Evolutionary conservation across 2,888 invertebrate species (phyloP), one percentile per base, ranked within the genome.

Genomic region (Heliconius hortense): DNA sequence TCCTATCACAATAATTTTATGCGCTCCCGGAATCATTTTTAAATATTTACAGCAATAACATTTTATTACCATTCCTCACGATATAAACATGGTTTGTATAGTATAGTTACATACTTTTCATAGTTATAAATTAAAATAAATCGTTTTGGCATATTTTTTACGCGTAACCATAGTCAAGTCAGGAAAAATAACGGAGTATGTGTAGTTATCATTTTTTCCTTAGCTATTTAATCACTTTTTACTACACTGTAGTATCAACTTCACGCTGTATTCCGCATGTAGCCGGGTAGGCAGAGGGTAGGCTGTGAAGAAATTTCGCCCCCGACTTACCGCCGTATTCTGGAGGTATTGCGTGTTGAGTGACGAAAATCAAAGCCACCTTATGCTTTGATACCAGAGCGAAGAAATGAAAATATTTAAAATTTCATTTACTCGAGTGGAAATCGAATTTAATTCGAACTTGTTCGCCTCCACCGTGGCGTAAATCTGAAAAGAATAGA

Each of bases 111-210:
- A 56, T 76, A 69, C 24, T 63, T 66, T 31, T 63, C 48, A 48
- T 72, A 48, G n/a, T 39, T 67, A 66, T 48, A 24, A 74, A 24
- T 64, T 72, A 73, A 74, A 76, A 76, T 76, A 69, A 48, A 74
- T 74, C 18, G n/a, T 24, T 62, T 28, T 18, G 48, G 43, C 73
- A 56, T 67, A 60, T 73, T 73, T 73, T 67, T 67, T 8, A 28
- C 72, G 53, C 69, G 24, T 43, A 15, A 2, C 28, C 4, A 28
- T 48, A n/a, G 11, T 31, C 7, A 62, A 48, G 60, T 48, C 3
- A n/a, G 24, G 28, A 72, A 43, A 71, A 72, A 63, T 1, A 28
- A 15, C 48, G 13, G n/a, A 15, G 31, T 3, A 10, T 48, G 21
- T 63, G 56, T 56, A 56, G 8, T 56, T 53, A n/a, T 56, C 10